Conservation (phyloP, 2,888 invertebrate species). For the Galerucella calmariensis region DNA sequence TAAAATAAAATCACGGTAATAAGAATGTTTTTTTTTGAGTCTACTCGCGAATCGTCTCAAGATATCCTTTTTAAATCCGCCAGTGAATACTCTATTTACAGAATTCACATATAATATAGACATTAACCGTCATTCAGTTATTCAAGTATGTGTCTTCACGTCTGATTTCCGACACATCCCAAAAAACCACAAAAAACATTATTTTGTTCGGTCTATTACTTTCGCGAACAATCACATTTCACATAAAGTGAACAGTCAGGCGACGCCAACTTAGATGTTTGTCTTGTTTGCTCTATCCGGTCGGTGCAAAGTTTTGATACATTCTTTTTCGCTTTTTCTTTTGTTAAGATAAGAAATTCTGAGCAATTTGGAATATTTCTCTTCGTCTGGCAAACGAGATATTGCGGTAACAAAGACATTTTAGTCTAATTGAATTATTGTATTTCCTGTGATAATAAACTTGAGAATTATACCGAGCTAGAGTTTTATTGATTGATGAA, state of each 20-base stretch:
- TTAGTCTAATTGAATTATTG: not conserved
- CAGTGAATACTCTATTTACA: too few relatives aligned
- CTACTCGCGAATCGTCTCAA: too few relatives aligned
- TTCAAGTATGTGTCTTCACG: constrained; percentile 30
- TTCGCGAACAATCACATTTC: constrained; percentile 44
- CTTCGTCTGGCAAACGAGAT: constrained; percentile 25
- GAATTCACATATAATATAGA: not conserved
- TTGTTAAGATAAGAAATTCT: constrained; percentile 58
- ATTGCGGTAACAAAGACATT: constrained; percentile 15
- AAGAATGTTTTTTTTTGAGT: too few relatives aligned
- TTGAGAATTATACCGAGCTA: not conserved
- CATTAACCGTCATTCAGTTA: constrained; percentile 17
- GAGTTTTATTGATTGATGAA: not conserved
- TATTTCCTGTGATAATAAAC: not conserved
- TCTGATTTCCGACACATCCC: constrained; percentile 10
- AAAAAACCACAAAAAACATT: constrained; percentile 32
- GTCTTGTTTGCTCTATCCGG: constrained; percentile 58
- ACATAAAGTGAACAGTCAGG: constrained; percentile 53
- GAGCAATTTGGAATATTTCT: constrained; percentile 48
- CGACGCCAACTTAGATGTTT: constrained; percentile 58
- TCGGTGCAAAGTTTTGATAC: constrained; percentile 55
- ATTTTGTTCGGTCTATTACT: constrained; percentile 37
- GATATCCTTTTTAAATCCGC: too few relatives aligned
- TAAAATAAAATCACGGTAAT: not conserved
- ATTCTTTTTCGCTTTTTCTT: constrained; percentile 54